Percentiles rank a stretch among this genome's conserved stretches.
Evolutionary conservation across 2,797 vertebrate genomes (phyloP).

Genomic region (Alosa sapidissima): DNA sequence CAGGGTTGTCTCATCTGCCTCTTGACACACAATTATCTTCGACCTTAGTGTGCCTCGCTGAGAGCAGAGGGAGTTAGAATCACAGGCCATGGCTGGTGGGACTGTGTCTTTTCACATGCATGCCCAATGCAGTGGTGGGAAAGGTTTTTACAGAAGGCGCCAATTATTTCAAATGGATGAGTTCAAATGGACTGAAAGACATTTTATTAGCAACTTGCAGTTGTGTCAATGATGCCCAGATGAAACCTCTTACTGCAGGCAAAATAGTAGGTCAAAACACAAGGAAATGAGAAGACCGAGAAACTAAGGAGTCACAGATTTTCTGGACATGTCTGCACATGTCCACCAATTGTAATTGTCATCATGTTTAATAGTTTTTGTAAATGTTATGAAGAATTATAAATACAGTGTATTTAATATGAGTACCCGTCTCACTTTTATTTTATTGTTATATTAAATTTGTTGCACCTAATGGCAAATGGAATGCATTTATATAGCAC

Average conservation of each 20-base stretch:
- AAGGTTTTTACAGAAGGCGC: constrained; percentile 57
- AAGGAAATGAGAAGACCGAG: too few species aligned
- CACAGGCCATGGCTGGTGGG: constrained; percentile 63
- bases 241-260: background rate
- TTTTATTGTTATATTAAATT: too few species aligned
- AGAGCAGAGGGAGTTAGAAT: constrained; percentile 35
- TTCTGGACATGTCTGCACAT: too few species aligned
- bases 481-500: too few species aligned
- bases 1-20: constrained; percentile 18
- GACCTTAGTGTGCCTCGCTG: constrained; percentile 54
- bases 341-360: too few species aligned
- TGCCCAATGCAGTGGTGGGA: constrained; percentile 60
- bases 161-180: constrained; percentile 80
- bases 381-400: too few species aligned
- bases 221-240: constrained; percentile 1
- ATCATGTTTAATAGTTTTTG: too few species aligned
- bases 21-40: constrained; percentile 24
- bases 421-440: too few species aligned
- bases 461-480: too few species aligned
- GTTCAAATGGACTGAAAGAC: constrained; percentile 79
- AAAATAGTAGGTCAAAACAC: too few species aligned
- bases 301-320: too few species aligned
- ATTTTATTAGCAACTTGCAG: constrained; percentile 71
- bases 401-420: too few species aligned
- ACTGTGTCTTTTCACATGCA: constrained; percentile 56